These are phyloP conservation scores for Brevimyrus niger DNA, from an alignment of 2,113 vertebrate genomes.

Conservation along the genomic window DNA sequence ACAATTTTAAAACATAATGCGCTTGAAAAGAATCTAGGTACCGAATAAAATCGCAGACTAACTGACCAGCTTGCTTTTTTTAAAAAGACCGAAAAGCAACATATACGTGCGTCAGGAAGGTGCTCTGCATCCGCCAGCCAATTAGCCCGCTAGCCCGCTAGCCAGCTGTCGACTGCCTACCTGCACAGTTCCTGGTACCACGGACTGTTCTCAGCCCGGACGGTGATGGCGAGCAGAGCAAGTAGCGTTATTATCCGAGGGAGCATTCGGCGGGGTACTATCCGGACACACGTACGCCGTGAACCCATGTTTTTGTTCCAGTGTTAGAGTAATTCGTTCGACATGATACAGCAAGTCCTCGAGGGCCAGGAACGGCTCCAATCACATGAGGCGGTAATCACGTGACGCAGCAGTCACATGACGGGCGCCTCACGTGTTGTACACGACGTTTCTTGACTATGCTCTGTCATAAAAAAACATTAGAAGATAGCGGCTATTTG, in stretches of 20 bases:
- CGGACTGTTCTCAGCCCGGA: slow-evolving; percentile 3
- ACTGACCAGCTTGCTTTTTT: not conserved
- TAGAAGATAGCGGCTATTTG: not conserved
- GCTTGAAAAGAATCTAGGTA: not conserved
- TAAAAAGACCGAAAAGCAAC: not conserved
- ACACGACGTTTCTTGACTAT: not conserved
- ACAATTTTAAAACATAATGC: not conserved
- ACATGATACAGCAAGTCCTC: slow-evolving; percentile 43
- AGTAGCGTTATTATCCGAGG: not conserved
- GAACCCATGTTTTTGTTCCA: slow-evolving; percentile 21
- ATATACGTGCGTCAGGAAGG: not conserved
- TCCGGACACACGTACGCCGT: not conserved
- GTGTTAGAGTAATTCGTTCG: slow-evolving; percentile 12
- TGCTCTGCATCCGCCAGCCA: not conserved
- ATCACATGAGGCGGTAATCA: slow-evolving; percentile 35
- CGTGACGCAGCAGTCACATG: slow-evolving; percentile 9
- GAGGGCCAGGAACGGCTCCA: slow-evolving; percentile 29
- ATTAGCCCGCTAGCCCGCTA: not conserved
- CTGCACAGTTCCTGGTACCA: slow-evolving; percentile 46
- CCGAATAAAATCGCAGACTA: not conserved
- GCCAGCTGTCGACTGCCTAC: slow-evolving; percentile 22
- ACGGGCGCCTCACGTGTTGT: not conserved
- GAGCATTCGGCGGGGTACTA: not conserved
- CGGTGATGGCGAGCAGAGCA: not conserved
- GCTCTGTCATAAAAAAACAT: not conserved